Evolutionary conservation across 1,140 invertebrate genomes (phyloP), one percentile per base, ranked within the genome.

Genomic region (Drosophila repleta): DNA sequence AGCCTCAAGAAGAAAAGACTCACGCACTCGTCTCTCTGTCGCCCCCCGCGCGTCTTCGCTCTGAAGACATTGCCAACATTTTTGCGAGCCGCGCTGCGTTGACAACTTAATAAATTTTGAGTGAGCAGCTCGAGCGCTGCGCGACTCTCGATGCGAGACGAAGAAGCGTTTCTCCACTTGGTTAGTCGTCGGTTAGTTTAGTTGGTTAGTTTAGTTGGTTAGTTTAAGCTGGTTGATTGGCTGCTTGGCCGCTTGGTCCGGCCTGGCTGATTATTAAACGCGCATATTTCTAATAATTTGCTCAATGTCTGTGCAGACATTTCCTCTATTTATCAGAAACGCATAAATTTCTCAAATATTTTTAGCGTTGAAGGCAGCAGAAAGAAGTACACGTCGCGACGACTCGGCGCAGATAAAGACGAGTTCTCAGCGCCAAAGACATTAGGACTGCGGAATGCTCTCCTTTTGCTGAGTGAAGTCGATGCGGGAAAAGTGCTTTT

Each of bases 51-150:
- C 21, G 3, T 18, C 24, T n/a, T 64, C 15, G 21, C 55, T 29
- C 63, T 58, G 46, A 45, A 69, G 71, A 82, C 73, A 87, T 87
- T 82, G 78, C 66, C 74, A 82, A 73, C 83, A 87, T 87, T 82
- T 87, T 88, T 87, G 71, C 78, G 65, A 63, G 32, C 64, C 15
- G 21, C 62, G 63, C 41, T 61, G 56, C 65, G 82, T 83, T 88
- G 83, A 88, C 83, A 88, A 88, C 83, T 88, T 83, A 88, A 88
- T 88, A 88, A 88, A 88, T 88, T 89, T 82, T 85, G 81, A 83
- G 58, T 67, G 56, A 68, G 57, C 70, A 61, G 46, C 62, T 52
- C 39, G 39, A 72, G 63, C 63, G 32, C 66, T 53, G 49, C 41
- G 37, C 37, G 20, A n/a, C 13, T 37, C 43, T 21, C 11, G 63